These are phyloP conservation scores for Rallus limicola DNA, from an alignment of 2,113 vertebrate species.

Conservation along the genomic window DNA sequence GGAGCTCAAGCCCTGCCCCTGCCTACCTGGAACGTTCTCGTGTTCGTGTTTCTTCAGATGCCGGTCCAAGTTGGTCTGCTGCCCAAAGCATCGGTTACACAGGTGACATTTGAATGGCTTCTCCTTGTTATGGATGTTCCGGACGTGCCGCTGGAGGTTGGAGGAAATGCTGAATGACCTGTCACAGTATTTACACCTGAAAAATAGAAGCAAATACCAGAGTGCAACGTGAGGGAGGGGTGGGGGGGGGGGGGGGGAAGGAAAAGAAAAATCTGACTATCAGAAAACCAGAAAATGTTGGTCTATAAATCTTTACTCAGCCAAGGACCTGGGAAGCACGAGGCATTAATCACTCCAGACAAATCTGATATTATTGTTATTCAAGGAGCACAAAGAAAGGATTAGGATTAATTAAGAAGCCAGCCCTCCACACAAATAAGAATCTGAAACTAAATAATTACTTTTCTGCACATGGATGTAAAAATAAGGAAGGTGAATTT, in stretches of 20 bases:
- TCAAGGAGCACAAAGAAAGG: constrained; percentile 42
- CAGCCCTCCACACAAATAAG: constrained; percentile 10
- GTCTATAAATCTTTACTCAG: constrained; percentile 45
- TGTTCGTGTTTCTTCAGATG: constrained; percentile 99
- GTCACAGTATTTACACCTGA: constrained; percentile 99
- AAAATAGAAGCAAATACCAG: constrained; percentile 26
- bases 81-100: constrained; percentile 98
- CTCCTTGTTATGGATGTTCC: constrained; percentile 99
- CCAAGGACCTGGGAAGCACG: constrained; percentile 1
- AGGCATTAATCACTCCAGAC: constrained; percentile 52
- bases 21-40: constrained; percentile 91
- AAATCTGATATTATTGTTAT: constrained; percentile 48
- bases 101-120: constrained; percentile 99
- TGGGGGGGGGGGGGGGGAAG: too few relatives aligned
- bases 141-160: constrained; percentile 97
- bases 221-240: background rate
- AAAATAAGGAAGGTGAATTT: background rate
- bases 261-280: background rate
- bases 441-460: constrained; percentile 2
- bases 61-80: constrained; percentile 98
- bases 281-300: background rate
- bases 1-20: rapidly evolving
- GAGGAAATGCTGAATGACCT: constrained; percentile 99
- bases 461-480: background rate
- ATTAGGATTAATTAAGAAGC: constrained; percentile 56